Evolutionary conservation across 1,140 invertebrate genomes (phyloP), one percentile per base, ranked within the genome.

Genomic region (Drosophila arawakana): DNA sequence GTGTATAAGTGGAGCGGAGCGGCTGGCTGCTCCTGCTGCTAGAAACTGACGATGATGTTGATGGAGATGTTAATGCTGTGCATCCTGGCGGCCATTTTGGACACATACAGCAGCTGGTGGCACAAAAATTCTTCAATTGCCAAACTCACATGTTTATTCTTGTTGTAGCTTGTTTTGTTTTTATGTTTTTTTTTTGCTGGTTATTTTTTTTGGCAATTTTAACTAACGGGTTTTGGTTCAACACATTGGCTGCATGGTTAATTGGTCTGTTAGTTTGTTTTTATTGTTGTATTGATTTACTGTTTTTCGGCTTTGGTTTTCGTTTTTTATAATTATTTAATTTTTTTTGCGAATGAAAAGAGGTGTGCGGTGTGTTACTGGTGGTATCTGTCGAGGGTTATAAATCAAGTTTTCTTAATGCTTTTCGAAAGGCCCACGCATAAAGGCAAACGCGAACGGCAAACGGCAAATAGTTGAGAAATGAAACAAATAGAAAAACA

Each of bases 81-180:
- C 84, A 80, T 88, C 83, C 83, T 88, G 84, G 78, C 83, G 84
- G 84, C 83, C 83, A 88, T 89, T 89, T 88, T 83, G 81, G 72
- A 65, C 69, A 66, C 44, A 59, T 72, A 52, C 13, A 77, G 73
- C 70, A 67, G 76, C 68, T 58, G 68, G 41, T 57, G 59, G 65
- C 59, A 60, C 47, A 58, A 84, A 61, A 55, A 44, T 69, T 69
- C 50, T 25, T 37, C 66, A 66, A 59, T 73, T 76, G 55, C 55
- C 65, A 37, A 30, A 57, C 71, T 88, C 63, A 89, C 84, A 88
- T 80, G 39, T 82, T 86, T 58, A 47, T 55, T 49, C 43, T 13
- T 67, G 61, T 18, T 61, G 21, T 61, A 47, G 35, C 52, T 63
- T 41, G 37, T 4, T 37, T 76, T 65, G 52, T 43, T 49, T 25